phyloP scores from a whole-genome alignment of 2,888 invertebrate genomes.

The Rhogogaster chlorosoma region DNA sequence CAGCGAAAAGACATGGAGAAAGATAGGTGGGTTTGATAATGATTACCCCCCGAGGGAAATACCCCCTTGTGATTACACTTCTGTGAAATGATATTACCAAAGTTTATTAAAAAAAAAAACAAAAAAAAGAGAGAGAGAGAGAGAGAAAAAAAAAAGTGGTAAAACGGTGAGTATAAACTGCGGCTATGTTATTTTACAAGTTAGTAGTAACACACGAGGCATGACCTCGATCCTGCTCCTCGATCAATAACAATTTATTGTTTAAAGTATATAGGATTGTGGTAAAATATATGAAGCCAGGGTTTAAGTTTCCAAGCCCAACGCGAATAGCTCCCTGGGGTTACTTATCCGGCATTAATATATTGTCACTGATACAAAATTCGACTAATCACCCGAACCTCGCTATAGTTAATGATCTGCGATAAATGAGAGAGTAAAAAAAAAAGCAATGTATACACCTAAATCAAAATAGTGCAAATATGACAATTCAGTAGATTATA shows the following conservation, averaged over 20 bases:
- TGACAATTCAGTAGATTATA: no score
- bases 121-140: no score
- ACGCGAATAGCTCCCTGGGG: not conserved
- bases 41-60: no score
- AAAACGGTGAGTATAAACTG: no score
- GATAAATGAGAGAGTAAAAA: not conserved
- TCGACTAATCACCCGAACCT: not conserved
- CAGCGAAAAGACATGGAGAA: slow-evolving; percentile 61
- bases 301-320: not conserved
- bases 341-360: not conserved
- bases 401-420: not conserved
- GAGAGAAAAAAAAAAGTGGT: not conserved
- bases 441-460: no score
- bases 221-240: not conserved
- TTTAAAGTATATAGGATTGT: not conserved
- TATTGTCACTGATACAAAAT: not conserved
- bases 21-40: slow-evolving; percentile 67
- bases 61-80: no score
- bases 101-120: not conserved
- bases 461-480: no score
- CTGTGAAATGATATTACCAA: no score
- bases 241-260: slow-evolving; percentile 2
- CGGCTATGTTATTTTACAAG: not conserved
- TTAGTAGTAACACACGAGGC: not conserved
- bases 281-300: not conserved